A percentile compares a stretch with the other conserved stretches of the same genome.
phyloP scores from a whole-genome alignment of 2,888 invertebrate species.

The Taenaris catops region DNA sequence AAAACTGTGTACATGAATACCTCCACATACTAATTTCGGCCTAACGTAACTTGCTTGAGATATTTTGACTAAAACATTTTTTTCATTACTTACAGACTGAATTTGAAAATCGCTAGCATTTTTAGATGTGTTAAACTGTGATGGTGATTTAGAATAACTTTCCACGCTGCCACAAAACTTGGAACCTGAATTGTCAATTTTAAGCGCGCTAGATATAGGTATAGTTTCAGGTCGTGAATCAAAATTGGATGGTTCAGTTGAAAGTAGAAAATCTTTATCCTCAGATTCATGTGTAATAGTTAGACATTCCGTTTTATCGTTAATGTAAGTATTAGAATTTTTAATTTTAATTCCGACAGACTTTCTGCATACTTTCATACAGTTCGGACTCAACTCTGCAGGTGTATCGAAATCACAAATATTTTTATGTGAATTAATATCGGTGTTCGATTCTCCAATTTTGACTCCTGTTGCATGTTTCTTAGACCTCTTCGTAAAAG shows the following conservation, averaged over 20 bases:
- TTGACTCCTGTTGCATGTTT: conserved; percentile 39
- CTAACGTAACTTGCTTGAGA: conserved; percentile 28
- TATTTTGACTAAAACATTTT: conserved; percentile 18
- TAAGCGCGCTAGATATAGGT: conserved; percentile 31
- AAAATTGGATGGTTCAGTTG: neutral
- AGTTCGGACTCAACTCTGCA: conserved; percentile 19
- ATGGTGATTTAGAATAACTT: conserved; percentile 13
- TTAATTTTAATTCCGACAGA: conserved; percentile 21
- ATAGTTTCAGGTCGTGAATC: conserved; percentile 27
- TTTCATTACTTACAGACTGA: conserved; percentile 26
- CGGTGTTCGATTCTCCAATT: conserved; percentile 36
- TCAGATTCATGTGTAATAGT: conserved; percentile 27
- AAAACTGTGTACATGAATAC: conserved; percentile 60
- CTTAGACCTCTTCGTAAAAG: conserved; percentile 37
- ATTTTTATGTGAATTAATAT: conserved; percentile 24
- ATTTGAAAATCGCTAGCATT: conserved; percentile 29
- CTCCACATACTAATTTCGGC: conserved; percentile 47
- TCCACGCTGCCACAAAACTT: conserved; percentile 28
- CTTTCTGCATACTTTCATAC: conserved; percentile 1
- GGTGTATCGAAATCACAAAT: conserved; percentile 37
- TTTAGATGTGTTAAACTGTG: conserved; percentile 14
- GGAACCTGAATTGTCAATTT: conserved; percentile 34
- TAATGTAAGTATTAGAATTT: conserved; percentile 15
- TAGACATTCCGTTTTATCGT: conserved; percentile 24
- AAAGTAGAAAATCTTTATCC: neutral